Conservation (phyloP, 2,113 vertebrate species). For the Anhinga rufa region DNA sequence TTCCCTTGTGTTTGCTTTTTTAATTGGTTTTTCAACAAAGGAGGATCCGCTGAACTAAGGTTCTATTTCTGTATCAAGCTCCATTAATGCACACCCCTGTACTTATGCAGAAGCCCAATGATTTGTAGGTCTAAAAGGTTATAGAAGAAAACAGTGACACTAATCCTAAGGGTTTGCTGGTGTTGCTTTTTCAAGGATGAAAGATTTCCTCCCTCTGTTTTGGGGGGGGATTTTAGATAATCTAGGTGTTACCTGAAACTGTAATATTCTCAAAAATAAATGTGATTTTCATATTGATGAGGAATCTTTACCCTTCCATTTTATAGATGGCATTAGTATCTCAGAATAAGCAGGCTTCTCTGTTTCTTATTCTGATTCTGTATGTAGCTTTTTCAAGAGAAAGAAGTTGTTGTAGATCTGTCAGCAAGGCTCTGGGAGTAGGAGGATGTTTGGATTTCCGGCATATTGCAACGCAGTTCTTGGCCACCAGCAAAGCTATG, state of each 20-base stretch:
- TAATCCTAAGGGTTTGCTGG: neutral
- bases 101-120: neutral
- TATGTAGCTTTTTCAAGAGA: slow-evolving; percentile 57
- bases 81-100: neutral
- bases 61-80: slow-evolving; percentile 12
- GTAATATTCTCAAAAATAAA: neutral
- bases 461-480: slow-evolving; percentile 67
- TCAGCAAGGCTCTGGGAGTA: slow-evolving; percentile 66
- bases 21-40: slow-evolving; percentile 33
- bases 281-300: neutral
- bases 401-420: slow-evolving; percentile 66
- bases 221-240: neutral
- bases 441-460: slow-evolving; percentile 70
- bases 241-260: neutral
- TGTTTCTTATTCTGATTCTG: slow-evolving; percentile 38
- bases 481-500: slow-evolving; percentile 66
- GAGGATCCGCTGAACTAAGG: slow-evolving; percentile 19
- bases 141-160: neutral
- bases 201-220: neutral
- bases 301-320: neutral
- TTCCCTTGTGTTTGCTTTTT: slow-evolving; percentile 25
- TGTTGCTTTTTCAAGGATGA: neutral
- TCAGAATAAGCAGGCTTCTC: slow-evolving; percentile 34
- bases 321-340: neutral
- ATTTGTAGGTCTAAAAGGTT: neutral